Evolutionary conservation across 2,888 invertebrate species (phyloP), one percentile per base, ranked within the genome.

Genomic region (Chironomus riparius): DNA sequence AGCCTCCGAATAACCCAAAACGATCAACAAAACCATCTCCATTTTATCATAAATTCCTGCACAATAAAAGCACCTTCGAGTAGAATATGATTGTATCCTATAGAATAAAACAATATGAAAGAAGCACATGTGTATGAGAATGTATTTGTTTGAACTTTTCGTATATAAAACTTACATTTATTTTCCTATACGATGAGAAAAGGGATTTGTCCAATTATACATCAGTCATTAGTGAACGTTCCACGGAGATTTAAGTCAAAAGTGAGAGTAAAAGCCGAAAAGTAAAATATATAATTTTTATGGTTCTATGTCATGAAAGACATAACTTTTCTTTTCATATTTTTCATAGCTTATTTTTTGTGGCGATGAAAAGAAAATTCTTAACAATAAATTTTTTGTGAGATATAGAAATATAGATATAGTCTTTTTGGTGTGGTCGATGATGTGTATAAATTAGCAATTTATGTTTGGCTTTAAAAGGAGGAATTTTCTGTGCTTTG

Each of bases 201-300:
- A 71, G 28, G 71, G 56, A 71, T 71, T 71, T 48, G 15, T 18
- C 70, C 48, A 48, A 70, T 70, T 70, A 12, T 48, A 47, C 71
- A 28, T 71, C 71, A 71, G 71, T 71, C 71, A 71, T 50, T 47
- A 50, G 24, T 24, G 71, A 70, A 48, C 70, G 18, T 71, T 71
- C 22, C 24, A 13, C 13, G 56, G 28, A 48, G 24, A 65, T 65
- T 65, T 65, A 24, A 24, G 65, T 65, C 22, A 24, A 22, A 18
- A 65, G 24, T 65, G 65, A 47, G 28, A 38, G 47, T n/a, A 47
- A 38, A 38, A 38, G 38, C 38, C 38, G 10, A 38, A 38, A 38
- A 38, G 38, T 38, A 38, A 38, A 38, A 68, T 28, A 28, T 47
- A 6, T 15, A n/a, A n/a, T n/a, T 47, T 72, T 72, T 62, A 61